These are phyloP conservation scores for Meloidogyne floridensis DNA, from an alignment of 1,140 invertebrate species.

Conservation along the genomic window DNA sequence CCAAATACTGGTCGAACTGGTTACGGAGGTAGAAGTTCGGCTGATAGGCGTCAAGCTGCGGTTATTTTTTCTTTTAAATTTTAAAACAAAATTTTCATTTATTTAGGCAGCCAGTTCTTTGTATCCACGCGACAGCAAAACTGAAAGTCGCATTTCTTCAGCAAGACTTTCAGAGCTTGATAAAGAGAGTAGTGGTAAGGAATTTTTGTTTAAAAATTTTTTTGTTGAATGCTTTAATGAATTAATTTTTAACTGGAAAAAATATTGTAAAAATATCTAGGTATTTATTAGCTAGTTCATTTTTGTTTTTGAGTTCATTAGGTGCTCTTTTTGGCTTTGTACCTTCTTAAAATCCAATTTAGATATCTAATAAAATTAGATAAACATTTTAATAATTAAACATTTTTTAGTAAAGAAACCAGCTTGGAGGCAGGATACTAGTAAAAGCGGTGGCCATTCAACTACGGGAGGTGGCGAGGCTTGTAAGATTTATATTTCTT, in stretches of 20 bases:
- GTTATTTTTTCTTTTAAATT: not conserved
- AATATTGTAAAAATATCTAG: too few relatives aligned
- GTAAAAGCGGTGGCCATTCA: not conserved
- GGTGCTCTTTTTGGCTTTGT: too few relatives aligned
- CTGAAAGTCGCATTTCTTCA: conserved; percentile 21
- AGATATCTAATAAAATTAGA: too few relatives aligned
- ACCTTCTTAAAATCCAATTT: too few relatives aligned
- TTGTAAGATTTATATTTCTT: not conserved
- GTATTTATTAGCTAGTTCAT: too few relatives aligned
- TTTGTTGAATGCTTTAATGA: too few relatives aligned
- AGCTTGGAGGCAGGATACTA: not conserved
- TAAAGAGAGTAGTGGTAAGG: not conserved
- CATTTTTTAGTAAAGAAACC: not conserved
- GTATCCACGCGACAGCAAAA: not conserved
- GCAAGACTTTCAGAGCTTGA: not conserved
- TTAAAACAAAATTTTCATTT: not conserved
- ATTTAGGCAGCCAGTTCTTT: conserved; percentile 5
- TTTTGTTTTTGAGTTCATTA: too few relatives aligned
- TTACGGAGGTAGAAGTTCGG: conserved; percentile 27
- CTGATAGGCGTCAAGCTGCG: conserved; percentile 21
- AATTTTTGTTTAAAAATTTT: not conserved
- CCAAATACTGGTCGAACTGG: not conserved
- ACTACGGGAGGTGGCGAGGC: not conserved
- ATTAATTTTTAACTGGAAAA: not conserved
- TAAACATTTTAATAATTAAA: too few relatives aligned